Evolutionary conservation across 2,888 invertebrate genomes (phyloP).

Genomic region (Thelaira solivaga): DNA sequence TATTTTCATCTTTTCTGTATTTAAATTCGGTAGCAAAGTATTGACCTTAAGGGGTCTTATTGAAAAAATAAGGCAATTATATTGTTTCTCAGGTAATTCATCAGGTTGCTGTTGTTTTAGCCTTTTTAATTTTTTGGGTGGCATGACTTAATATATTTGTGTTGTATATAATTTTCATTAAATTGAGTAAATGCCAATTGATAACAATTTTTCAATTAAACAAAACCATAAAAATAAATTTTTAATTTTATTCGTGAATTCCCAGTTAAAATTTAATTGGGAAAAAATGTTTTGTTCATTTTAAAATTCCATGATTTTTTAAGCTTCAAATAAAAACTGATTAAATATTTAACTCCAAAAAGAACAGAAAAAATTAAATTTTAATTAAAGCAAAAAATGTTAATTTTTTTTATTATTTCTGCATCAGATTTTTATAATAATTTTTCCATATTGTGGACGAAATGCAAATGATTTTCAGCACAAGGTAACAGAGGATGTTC

Average conservation of each 20-base stretch:
- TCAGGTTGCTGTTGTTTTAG: constrained; percentile 53
- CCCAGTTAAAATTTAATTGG: no score
- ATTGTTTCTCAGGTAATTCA: constrained; percentile 55
- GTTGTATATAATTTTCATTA: constrained; percentile 54
- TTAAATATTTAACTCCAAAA: no score
- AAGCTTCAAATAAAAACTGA: no score
- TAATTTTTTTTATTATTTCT: no score
- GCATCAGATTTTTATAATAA: no score
- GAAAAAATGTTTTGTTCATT: no score
- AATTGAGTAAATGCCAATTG: constrained; percentile 40
- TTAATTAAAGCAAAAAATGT: no score
- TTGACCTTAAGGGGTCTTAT: constrained; percentile 61
- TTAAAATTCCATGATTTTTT: no score
- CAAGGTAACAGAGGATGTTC: no score
- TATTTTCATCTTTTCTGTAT: constrained; percentile 39
- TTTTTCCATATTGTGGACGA: no score
- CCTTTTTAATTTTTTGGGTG: neutral
- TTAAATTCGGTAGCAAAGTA: constrained; percentile 65
- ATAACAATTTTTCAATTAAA: constrained; percentile 48
- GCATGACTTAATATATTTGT: neutral
- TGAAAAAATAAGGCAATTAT: constrained; percentile 30
- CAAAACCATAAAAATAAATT: neutral
- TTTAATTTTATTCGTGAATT: neutral
- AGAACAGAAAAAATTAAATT: no score
- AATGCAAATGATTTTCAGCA: no score